phyloP scores from a whole-genome alignment of 2,113 vertebrate genomes.

The Pionites leucogaster region DNA sequence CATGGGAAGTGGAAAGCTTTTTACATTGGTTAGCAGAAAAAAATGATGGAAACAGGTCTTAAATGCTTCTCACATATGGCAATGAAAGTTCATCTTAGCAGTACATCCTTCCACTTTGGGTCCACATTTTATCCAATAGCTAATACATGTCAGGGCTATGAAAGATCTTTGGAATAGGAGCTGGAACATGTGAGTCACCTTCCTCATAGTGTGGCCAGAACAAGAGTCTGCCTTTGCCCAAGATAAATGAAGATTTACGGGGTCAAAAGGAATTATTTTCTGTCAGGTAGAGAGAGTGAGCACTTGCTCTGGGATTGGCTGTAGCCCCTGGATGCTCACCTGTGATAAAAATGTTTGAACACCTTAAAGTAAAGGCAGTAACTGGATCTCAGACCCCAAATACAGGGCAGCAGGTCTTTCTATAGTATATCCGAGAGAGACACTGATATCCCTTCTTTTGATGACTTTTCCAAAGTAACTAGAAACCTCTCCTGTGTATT shows the following conservation, averaged over 20 bases:
- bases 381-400: not conserved
- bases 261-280: not conserved
- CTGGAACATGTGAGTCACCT: not conserved
- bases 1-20: not conserved
- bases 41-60: not conserved
- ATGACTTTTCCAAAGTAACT: not conserved
- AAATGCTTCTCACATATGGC: not conserved
- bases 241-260: not conserved
- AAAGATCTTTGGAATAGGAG: not conserved
- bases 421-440: not conserved
- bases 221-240: not conserved
- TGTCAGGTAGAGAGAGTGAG: not conserved
- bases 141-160: not conserved
- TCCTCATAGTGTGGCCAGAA: not conserved
- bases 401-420: not conserved
- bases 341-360: not conserved
- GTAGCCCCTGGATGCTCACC: not conserved
- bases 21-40: not conserved
- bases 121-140: not conserved
- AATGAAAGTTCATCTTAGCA: not conserved
- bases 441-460: not conserved
- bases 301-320: not conserved
- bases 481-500: not conserved
- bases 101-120: not conserved
- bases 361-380: not conserved